phyloP scores from a whole-genome alignment of 2,797 vertebrate genomes.

The Scarus forsteni region DNA sequence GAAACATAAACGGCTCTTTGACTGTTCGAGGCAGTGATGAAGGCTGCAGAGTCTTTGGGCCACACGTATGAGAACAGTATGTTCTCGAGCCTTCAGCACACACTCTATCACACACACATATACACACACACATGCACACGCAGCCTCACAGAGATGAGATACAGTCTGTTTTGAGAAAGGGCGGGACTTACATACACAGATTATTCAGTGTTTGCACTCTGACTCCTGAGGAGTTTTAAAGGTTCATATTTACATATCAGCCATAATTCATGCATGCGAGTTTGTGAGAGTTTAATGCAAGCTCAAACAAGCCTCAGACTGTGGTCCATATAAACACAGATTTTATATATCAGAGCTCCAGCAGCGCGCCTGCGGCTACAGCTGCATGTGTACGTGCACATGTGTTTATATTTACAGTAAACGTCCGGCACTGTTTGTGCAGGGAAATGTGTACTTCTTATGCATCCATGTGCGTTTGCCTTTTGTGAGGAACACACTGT shows the following conservation, averaged over 20 bases:
- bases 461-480: slow-evolving; percentile 1
- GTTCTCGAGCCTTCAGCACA: slow-evolving; percentile 31
- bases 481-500: slow-evolving; percentile 5
- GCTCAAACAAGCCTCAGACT: slow-evolving; percentile 36
- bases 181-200: slow-evolving; percentile 30
- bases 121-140: too few relatives aligned
- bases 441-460: not conserved
- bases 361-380: slow-evolving; percentile 7
- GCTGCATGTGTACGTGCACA: slow-evolving; percentile 1
- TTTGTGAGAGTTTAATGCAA: slow-evolving; percentile 38
- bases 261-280: slow-evolving; percentile 26
- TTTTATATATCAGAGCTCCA: slow-evolving; percentile 29
- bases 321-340: slow-evolving; percentile 36
- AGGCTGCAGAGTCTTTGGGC: slow-evolving; percentile 30
- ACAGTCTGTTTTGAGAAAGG: slow-evolving; percentile 31
- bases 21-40: slow-evolving; percentile 17
- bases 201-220: slow-evolving; percentile 58
- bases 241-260: slow-evolving; percentile 56
- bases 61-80: slow-evolving; percentile 52
- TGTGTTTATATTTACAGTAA: slow-evolving; percentile 1
- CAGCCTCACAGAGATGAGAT: slow-evolving; percentile 30
- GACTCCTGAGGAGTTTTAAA: slow-evolving; percentile 31
- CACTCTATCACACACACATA: slow-evolving; percentile 20
- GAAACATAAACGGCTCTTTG: slow-evolving; percentile 54
- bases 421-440: slow-evolving; percentile 13